Evolutionary conservation across 2,888 invertebrate genomes (phyloP).

Genomic region (Odiellus spinosus): DNA sequence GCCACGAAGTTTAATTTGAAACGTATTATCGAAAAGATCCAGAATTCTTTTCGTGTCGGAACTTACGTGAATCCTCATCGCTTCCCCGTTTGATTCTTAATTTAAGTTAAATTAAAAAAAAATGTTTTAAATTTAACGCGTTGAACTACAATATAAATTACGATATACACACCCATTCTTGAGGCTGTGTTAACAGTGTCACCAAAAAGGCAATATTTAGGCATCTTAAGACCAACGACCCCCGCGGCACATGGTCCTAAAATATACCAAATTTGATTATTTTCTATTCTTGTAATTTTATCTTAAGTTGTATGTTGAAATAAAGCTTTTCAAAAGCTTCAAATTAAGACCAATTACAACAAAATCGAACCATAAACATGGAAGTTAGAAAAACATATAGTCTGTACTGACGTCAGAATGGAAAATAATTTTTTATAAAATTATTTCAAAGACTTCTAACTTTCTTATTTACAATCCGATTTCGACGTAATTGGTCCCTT

Average conservation of each 20-base stretch:
- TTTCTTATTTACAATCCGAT: no score
- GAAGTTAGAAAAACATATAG: no score
- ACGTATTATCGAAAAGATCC: conserved; percentile 51
- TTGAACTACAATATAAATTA: neutral
- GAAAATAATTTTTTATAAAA: no score
- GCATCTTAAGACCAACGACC: conserved; percentile 7
- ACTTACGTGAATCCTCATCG: conserved; percentile 56
- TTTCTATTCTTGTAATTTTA: no score
- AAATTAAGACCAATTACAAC: neutral
- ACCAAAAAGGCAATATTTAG: conserved; percentile 8
- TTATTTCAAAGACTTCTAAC: no score
- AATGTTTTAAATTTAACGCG: neutral
- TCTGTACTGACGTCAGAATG: no score
- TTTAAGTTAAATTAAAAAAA: neutral
- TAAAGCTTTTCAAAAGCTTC: neutral
- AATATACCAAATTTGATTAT: no score
- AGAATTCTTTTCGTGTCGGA: conserved; percentile 48
- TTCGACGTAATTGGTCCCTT: no score
- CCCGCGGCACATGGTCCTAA: conserved; percentile 8
- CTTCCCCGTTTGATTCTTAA: conserved; percentile 21
- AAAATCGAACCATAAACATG: no score
- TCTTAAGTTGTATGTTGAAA: neutral
- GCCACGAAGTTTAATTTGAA: conserved; percentile 29
- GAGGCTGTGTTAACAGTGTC: conserved; percentile 9
- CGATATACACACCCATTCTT: conserved; percentile 4